Evolutionary conservation across 2,797 vertebrate genomes (phyloP).

Genomic region (Gymnothorax javanicus): DNA sequence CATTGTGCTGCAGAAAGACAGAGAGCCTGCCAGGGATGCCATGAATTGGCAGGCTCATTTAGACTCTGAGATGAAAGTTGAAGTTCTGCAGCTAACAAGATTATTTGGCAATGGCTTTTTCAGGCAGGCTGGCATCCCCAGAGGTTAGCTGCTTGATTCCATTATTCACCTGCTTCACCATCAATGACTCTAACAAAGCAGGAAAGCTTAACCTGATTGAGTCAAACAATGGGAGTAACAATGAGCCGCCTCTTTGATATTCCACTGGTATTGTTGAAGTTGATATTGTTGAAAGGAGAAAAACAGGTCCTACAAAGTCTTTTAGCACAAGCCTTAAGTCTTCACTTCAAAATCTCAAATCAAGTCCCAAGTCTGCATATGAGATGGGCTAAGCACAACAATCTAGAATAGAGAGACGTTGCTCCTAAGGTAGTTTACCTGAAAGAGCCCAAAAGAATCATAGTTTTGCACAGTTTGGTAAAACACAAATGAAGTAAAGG

Average conservation of each 20-base stretch:
- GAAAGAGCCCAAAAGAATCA: too few relatives aligned
- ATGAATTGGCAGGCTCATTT: not conserved
- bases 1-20: not conserved
- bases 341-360: too few relatives aligned
- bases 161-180: not conserved
- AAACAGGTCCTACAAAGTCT: not conserved
- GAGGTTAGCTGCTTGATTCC: not conserved
- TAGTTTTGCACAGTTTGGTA: too few relatives aligned
- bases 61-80: not conserved
- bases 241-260: not conserved
- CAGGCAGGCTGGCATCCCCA: not conserved
- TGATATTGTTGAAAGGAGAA: not conserved
- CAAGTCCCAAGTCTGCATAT: too few relatives aligned
- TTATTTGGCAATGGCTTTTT: not conserved
- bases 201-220: not conserved
- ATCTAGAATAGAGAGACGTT: too few relatives aligned
- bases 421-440: too few relatives aligned
- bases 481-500: too few relatives aligned
- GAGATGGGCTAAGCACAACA: too few relatives aligned
- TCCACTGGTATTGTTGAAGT: not conserved
- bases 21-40: not conserved
- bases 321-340: too few relatives aligned
- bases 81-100: not conserved
- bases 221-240: conserved; percentile 10
- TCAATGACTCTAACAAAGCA: not conserved